Evolutionary conservation across 2,113 vertebrate genomes (phyloP).

Genomic region (Eupsittula cactorum): DNA sequence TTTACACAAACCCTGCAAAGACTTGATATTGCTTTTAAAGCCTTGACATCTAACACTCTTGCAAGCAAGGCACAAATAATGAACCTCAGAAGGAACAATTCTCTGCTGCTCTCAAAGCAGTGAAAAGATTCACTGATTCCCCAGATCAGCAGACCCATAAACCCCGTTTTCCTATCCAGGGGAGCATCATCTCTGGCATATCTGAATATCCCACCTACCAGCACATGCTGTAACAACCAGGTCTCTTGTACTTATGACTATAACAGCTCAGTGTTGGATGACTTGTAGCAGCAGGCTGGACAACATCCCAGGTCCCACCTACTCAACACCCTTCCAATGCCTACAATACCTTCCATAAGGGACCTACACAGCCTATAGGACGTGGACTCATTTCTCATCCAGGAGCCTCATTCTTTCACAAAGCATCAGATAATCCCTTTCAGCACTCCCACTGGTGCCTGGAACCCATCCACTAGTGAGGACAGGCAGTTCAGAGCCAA

Average conservation of each 20-base stretch:
- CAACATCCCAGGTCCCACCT: background rate
- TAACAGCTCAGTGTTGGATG: background rate
- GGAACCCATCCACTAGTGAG: background rate
- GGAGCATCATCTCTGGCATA: background rate
- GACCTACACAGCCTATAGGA: background rate
- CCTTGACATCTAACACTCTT: background rate
- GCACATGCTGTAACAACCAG: background rate
- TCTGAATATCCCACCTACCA: background rate
- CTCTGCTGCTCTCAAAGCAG: background rate
- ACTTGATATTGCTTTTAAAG: background rate
- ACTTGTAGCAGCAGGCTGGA: background rate
- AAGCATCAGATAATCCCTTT: constrained; percentile 25
- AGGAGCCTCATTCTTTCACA: background rate
- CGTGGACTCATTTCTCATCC: background rate
- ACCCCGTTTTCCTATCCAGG: background rate
- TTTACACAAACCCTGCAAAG: background rate
- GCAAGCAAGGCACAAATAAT: background rate
- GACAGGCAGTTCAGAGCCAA: background rate
- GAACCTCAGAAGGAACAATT: background rate
- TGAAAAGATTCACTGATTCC: background rate
- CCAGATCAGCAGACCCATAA: background rate
- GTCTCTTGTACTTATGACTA: background rate
- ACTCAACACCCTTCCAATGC: background rate
- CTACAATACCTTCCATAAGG: background rate
- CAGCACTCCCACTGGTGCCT: background rate